Conservation (phyloP, 2,797 vertebrate genomes). For the Acanthornis magna region DNA sequence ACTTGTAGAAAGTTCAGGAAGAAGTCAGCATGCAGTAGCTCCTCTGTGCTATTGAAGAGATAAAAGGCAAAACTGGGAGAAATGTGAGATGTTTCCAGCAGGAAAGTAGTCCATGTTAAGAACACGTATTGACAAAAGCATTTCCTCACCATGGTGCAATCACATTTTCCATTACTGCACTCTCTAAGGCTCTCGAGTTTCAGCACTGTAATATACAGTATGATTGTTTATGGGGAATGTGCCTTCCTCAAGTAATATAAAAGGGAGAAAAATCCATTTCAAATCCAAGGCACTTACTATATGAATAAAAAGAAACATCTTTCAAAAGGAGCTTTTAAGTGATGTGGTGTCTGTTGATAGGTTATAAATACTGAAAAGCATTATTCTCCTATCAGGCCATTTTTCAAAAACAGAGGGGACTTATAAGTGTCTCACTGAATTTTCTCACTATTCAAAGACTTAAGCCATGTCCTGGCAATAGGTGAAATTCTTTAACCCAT, state of each 20-base stretch:
- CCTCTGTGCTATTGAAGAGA: constrained; percentile 37
- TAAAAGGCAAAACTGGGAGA: constrained; percentile 11
- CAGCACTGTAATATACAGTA: background rate
- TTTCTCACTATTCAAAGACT: background rate
- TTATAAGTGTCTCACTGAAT: background rate
- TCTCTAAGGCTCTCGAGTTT: constrained; percentile 48
- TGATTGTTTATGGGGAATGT: constrained; percentile 40
- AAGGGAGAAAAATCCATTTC: constrained; percentile 13
- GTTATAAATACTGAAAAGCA: constrained; percentile 38
- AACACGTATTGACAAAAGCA: constrained; percentile 37
- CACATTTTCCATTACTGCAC: constrained; percentile 61
- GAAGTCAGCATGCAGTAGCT: constrained; percentile 6
- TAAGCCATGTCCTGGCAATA: background rate
- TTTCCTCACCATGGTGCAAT: constrained; percentile 53
- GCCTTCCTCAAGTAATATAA: constrained; percentile 25
- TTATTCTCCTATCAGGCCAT: background rate
- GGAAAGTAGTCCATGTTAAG: constrained; percentile 17
- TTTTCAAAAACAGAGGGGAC: background rate
- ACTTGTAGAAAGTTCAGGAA: constrained; percentile 1
- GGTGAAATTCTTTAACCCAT: background rate
- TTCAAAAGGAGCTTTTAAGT: background rate
- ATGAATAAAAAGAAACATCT: background rate
- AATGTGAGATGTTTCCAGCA: constrained; percentile 16
- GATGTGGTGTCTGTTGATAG: background rate
- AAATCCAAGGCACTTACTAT: constrained; percentile 6